These are phyloP conservation scores for Eira barbara DNA, from an alignment of 2,113 vertebrate genomes.

Conservation along the genomic window DNA sequence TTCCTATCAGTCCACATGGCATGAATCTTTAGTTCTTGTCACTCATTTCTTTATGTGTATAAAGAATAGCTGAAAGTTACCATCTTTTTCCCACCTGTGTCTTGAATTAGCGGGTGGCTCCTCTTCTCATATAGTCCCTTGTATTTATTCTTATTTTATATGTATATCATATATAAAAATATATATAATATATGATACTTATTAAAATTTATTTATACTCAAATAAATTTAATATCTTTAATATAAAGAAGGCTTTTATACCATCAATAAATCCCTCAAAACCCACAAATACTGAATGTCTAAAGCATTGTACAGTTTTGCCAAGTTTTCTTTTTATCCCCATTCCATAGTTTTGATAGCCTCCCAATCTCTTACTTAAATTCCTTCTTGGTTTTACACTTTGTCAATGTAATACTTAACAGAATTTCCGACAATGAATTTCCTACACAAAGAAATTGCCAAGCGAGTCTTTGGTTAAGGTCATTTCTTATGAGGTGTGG, in stretches of 20 bases:
- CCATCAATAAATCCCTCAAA: not conserved
- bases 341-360: not conserved
- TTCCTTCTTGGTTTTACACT: not conserved
- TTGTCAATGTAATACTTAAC: not conserved
- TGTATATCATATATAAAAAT: not conserved
- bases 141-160: not conserved
- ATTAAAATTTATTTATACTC: not conserved
- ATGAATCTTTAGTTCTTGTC: not conserved
- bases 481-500: not conserved
- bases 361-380: not conserved
- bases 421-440: not conserved
- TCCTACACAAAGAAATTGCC: not conserved
- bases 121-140: not conserved
- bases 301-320: not conserved
- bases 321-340: not conserved
- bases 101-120: not conserved
- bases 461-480: not conserved
- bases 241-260: not conserved
- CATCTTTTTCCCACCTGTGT: not conserved
- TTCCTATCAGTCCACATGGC: not conserved
- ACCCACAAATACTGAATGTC: not conserved
- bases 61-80: conserved; percentile 27
- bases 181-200: not conserved
- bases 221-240: not conserved
- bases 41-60: not conserved